Conservation (phyloP, 2,113 vertebrate species). For the Egretta garzetta region DNA sequence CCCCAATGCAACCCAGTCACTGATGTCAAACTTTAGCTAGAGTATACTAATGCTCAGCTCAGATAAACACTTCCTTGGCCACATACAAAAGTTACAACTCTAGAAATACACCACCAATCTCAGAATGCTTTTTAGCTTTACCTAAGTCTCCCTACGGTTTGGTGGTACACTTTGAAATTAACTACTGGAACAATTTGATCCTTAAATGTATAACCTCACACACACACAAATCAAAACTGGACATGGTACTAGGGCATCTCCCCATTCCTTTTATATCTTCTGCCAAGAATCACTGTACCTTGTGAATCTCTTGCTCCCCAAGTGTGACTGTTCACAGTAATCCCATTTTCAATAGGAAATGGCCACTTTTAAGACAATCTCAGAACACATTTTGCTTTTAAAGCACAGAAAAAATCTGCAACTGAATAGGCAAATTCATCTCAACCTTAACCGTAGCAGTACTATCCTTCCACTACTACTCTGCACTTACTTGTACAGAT, state of each 20-base stretch:
- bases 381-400: neutral
- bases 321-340: neutral
- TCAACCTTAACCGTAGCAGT: neutral
- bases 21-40: accelerated
- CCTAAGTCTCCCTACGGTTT: neutral
- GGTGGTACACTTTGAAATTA: neutral
- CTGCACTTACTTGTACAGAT: neutral
- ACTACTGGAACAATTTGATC: neutral
- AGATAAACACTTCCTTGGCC: neutral
- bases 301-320: neutral
- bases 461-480: neutral
- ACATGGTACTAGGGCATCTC: neutral
- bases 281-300: neutral
- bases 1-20: neutral
- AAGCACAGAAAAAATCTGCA: neutral
- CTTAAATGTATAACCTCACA: neutral
- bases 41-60: neutral
- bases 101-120: neutral
- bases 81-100: neutral
- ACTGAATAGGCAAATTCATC: neutral
- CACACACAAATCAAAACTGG: neutral
- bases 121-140: neutral
- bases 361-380: neutral
- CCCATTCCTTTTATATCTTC: accelerated
- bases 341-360: neutral